Percentiles rank a stretch among this genome's conserved stretches.
Evolutionary conservation across 1,140 invertebrate species (phyloP).

Genomic region (Zaprionus gabonicus): DNA sequence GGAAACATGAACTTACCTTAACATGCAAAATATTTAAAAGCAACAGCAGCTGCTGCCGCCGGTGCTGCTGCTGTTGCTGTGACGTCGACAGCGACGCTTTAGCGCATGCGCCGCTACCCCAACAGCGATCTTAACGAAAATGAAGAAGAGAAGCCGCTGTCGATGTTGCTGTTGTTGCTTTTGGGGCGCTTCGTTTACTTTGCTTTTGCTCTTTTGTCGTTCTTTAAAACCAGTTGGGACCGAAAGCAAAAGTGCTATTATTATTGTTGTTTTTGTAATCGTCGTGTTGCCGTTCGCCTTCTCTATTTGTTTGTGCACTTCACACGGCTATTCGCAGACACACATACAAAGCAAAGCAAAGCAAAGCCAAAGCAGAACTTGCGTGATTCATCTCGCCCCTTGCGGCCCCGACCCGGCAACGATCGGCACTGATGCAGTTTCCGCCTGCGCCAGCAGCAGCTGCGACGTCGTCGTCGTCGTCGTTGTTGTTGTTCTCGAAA

Average conservation of each 20-base stretch:
- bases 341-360: background rate
- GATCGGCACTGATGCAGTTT: slow-evolving; percentile 64
- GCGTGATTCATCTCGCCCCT: slow-evolving; percentile 68
- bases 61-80: slow-evolving; percentile 13
- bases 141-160: slow-evolving; percentile 43
- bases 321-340: slow-evolving; percentile 55
- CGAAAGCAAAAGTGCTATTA: slow-evolving; percentile 84
- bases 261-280: slow-evolving; percentile 56
- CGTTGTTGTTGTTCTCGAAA: slow-evolving; percentile 30
- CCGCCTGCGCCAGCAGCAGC: slow-evolving; percentile 64
- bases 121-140: slow-evolving; percentile 59
- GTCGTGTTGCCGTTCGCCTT: slow-evolving; percentile 38
- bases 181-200: slow-evolving; percentile 43
- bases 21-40: slow-evolving; percentile 22
- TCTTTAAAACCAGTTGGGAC: slow-evolving; percentile 76
- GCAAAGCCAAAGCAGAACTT: slow-evolving; percentile 53
- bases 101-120: slow-evolving; percentile 69
- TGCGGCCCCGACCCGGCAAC: slow-evolving; percentile 38
- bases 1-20: slow-evolving; percentile 38
- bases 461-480: slow-evolving; percentile 37
- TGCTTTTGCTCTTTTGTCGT: slow-evolving; percentile 49
- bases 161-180: slow-evolving; percentile 5
- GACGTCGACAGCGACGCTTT: slow-evolving; percentile 36
- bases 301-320: slow-evolving; percentile 60
- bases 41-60: slow-evolving; percentile 19